These are phyloP conservation scores for Vireo griseus DNA, from an alignment of 2,797 vertebrate species.

Conservation along the genomic window DNA sequence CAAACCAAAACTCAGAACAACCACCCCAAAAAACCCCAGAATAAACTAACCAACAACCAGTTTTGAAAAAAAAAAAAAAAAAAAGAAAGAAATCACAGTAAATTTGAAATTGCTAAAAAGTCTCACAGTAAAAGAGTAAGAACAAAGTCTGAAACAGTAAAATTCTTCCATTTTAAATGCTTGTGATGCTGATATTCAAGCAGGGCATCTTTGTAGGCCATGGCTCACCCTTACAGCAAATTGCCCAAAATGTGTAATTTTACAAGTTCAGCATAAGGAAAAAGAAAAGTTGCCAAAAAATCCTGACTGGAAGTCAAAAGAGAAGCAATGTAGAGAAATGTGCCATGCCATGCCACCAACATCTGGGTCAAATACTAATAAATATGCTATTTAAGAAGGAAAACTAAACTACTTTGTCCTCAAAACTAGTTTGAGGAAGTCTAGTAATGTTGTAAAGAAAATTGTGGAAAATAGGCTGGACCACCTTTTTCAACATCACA, in stretches of 20 bases:
- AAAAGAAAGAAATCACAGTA: neutral
- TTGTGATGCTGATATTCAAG: neutral
- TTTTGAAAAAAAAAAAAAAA: neutral
- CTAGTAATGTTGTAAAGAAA: neutral
- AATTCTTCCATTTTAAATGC: neutral
- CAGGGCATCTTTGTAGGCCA: neutral
- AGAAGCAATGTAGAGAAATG: neutral
- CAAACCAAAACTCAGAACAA: neutral
- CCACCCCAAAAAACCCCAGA: fast-evolving
- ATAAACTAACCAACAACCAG: neutral
- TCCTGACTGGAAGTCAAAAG: neutral
- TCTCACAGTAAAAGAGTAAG: neutral
- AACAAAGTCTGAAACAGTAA: neutral
- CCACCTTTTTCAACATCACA: neutral
- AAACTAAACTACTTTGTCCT: neutral
- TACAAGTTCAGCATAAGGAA: neutral
- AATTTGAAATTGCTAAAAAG: neutral
- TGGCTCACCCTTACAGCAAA: neutral
- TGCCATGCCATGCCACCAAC: neutral
- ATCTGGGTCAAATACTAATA: neutral
- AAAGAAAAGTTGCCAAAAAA: neutral
- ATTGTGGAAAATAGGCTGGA: neutral
- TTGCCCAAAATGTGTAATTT: neutral
- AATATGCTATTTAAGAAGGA: neutral
- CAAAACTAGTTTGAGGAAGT: neutral